phyloP scores from a whole-genome alignment of 2,113 vertebrate genomes.

The Thymallus thymallus region DNA sequence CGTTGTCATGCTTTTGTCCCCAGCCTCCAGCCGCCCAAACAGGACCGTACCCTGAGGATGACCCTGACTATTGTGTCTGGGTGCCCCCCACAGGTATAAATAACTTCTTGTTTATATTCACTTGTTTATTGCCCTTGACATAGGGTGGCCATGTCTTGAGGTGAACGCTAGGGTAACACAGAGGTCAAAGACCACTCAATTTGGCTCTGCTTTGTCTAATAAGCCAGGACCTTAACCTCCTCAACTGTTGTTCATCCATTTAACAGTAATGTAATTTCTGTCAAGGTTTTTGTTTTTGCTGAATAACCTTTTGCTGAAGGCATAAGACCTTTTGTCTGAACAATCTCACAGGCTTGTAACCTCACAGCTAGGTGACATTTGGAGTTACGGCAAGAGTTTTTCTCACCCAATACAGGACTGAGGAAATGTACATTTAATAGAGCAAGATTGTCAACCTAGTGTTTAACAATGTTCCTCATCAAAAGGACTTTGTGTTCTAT shows the following conservation, averaged over 20 bases:
- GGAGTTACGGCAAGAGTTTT: no score
- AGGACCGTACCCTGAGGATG: conserved; percentile 86
- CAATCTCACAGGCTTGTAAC: background rate
- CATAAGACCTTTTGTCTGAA: background rate
- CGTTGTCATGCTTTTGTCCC: conserved; percentile 16
- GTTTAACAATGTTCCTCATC: no score
- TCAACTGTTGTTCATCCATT: background rate
- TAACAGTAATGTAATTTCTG: background rate
- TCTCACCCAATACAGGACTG: no score
- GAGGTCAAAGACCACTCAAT: background rate
- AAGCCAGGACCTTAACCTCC: background rate
- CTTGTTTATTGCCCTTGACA: background rate
- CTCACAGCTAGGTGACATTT: background rate
- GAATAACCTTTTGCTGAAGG: no score
- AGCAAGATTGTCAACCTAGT: no score
- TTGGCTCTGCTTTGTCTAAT: background rate
- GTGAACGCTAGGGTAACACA: no score
- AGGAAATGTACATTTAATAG: no score
- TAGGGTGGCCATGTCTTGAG: background rate
- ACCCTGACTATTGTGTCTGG: conserved; percentile 97
- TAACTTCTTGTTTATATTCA: no score
- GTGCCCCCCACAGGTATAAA: conserved; percentile 87
- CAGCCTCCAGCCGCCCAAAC: conserved; percentile 65
- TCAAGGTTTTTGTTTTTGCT: no score
- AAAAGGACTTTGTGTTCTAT: no score